Evolutionary conservation across 2,797 vertebrate species (phyloP).

Genomic region (Cuniculus paca): DNA sequence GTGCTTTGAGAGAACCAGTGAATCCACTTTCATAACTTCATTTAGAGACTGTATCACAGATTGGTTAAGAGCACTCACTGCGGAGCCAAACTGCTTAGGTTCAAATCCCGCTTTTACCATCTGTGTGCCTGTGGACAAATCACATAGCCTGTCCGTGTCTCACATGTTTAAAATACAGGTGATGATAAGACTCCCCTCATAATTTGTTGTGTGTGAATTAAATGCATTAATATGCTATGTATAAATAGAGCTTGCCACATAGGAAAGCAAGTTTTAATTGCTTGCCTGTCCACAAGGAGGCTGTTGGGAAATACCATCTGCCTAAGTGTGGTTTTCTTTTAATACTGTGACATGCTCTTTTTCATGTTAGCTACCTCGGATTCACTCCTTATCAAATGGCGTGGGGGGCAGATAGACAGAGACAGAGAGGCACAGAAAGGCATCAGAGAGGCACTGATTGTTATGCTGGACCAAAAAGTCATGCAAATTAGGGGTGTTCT

Average conservation of each 20-base stretch:
- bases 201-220: neutral
- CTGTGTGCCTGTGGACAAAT: neutral
- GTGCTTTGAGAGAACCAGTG: neutral
- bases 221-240: neutral
- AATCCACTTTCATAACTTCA: neutral
- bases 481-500: neutral
- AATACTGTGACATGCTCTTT: neutral
- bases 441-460: neutral
- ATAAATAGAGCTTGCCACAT: neutral
- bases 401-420: neutral
- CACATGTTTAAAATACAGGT: constrained; percentile 10
- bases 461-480: neutral
- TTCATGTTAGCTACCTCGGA: neutral
- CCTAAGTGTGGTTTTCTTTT: neutral
- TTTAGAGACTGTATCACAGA: neutral
- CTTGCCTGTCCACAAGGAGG: neutral
- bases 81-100: neutral
- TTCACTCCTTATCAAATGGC: neutral
- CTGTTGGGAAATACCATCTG: neutral
- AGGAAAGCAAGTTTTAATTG: neutral
- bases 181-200: neutral
- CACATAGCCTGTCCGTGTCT: neutral
- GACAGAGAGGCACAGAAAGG: neutral
- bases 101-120: neutral
- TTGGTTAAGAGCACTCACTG: neutral